Evolutionary conservation across 92 coral and sea anemone genomes (phyloP), one percentile per base, ranked within the genome.

Genomic region (Epizoanthus illoricatus): DNA sequence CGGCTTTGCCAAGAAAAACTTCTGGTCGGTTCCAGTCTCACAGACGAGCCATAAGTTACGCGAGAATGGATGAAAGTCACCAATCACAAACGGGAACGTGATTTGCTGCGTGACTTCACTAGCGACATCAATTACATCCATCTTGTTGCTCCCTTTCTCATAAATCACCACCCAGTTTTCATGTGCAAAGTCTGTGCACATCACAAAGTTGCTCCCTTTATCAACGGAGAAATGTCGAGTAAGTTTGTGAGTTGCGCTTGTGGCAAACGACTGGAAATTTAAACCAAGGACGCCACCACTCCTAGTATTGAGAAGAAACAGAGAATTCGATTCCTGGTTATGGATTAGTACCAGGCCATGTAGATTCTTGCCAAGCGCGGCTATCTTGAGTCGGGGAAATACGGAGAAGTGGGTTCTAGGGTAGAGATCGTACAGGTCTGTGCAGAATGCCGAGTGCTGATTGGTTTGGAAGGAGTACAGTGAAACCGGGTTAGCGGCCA

Each of bases 1-100:
- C 2, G 94, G 93, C 60, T 92, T 94, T 11, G 91, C 87, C 18
- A 96, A 90, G 36, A 96, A 85, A 78, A 86, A 96, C 87, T 90
- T 96, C 85, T 93, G 81, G 92, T 91, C 91, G 9, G 97, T 91
- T 63, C 95, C 99, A 86, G 97, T 94, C 97, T 96, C 98, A 59
- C 92, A 86, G 45, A 96, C 71, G 23, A 96, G 89, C 99, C 99
- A 96, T 36, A 96, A 86, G 66, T 86, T 94, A 80, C 97, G 98
- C 61, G 99, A 91, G 82, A 96, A 88, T 15, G 95, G 92, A 76
- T 93, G 97, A 76, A 93, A 85, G 84, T 91, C 90, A 16, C 95
- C 98, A 94, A 96, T 90, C 74, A 94, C 88, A 85, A 96, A 96
- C n/a, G 99, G 98, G 84, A 96, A 81, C n/a, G 99, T 94, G 21